Conservation (phyloP, 2,888 invertebrate genomes). For the Blera fallax region DNA sequence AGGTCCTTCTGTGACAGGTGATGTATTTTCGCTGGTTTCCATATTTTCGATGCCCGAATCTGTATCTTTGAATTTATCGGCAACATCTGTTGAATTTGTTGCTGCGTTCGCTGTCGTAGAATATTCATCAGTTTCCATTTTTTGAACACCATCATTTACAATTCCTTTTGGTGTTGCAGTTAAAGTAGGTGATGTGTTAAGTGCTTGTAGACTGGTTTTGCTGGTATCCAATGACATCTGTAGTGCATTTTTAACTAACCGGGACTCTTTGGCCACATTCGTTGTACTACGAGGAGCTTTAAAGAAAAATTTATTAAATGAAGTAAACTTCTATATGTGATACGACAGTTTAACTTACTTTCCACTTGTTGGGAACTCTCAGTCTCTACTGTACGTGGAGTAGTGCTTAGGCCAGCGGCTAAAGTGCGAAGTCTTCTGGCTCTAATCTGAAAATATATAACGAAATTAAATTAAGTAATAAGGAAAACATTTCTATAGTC, state of each 20-base stretch:
- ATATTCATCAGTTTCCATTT: constrained; percentile 79
- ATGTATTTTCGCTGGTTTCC: constrained; percentile 83
- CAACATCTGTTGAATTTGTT: constrained; percentile 83
- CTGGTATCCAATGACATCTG: constrained; percentile 43
- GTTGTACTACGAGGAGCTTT: constrained; percentile 74
- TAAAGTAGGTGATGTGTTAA: constrained; percentile 42
- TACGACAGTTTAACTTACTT: constrained; percentile 46
- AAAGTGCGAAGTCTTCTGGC: constrained; percentile 79
- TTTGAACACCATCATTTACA: constrained; percentile 62
- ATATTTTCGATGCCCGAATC: constrained; percentile 90
- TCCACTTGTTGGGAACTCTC: constrained; percentile 59
- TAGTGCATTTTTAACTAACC: constrained; percentile 76
- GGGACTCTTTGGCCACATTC: constrained; percentile 78
- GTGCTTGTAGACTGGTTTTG: constrained; percentile 4
- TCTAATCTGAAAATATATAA: constrained; percentile 79
- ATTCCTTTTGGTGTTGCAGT: constrained; percentile 51
- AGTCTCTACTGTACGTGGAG: constrained; percentile 67
- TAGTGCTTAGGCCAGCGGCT: constrained; percentile 74
- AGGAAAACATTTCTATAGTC: constrained; percentile 78
- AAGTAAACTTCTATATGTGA: background rate
- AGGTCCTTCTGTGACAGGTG: constrained; percentile 53
- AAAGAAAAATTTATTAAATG: background rate
- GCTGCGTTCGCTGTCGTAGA: constrained; percentile 76
- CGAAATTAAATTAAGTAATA: constrained; percentile 77
- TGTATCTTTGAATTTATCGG: constrained; percentile 83